Percentiles rank a stretch among this genome's conserved stretches.
phyloP scores from a whole-genome alignment of 2,888 invertebrate species.

The Dryobotodes eremita region DNA sequence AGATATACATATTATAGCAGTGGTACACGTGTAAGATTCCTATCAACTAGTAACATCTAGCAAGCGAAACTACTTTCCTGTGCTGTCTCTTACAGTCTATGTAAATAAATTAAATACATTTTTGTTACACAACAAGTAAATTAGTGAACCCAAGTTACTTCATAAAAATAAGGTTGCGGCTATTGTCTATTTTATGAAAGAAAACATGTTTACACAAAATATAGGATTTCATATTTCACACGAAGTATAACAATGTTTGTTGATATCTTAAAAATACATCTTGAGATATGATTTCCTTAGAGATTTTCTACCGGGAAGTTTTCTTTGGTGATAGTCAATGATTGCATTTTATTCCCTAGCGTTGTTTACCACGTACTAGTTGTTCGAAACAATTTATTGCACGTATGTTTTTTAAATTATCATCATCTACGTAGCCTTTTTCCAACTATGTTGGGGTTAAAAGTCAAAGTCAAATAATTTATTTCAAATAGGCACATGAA shows the following conservation, averaged over 20 bases:
- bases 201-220: conserved; percentile 10
- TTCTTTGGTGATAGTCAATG: neutral
- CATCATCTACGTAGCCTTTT: neutral
- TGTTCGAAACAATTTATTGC: neutral
- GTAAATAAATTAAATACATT: conserved; percentile 1
- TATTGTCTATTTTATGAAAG: conserved; percentile 27
- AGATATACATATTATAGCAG: neutral
- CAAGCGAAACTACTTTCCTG: neutral
- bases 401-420: neutral
- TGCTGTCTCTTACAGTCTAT: neutral
- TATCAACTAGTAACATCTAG: conserved; percentile 5
- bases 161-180: conserved; percentile 14
- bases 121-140: conserved; percentile 21
- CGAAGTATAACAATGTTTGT: conserved; percentile 12
- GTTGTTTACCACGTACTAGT: neutral
- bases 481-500: too few relatives aligned
- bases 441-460: neutral
- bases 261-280: neutral
- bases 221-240: conserved; percentile 12
- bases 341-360: neutral
- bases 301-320: neutral
- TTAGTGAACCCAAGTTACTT: conserved; percentile 18
- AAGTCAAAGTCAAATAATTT: too few relatives aligned
- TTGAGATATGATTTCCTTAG: neutral
- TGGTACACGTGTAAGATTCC: conserved; percentile 5